A percentile compares a stretch with the other conserved stretches of the same genome.
Conservation (phyloP, 1,140 invertebrate species). For the Neodiprion virginianus region DNA sequence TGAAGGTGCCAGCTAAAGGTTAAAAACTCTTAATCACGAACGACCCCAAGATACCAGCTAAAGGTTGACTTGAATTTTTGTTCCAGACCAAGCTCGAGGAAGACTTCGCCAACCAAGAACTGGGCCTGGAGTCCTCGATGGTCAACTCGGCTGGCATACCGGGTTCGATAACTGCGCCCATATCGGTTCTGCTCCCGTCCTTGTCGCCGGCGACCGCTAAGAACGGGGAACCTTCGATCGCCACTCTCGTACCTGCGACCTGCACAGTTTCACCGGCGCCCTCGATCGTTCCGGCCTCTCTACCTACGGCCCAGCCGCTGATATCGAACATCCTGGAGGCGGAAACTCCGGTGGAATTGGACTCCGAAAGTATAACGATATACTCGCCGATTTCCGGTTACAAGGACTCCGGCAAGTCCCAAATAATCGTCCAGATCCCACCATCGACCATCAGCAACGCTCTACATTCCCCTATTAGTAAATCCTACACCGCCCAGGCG, state of each 20-base stretch:
- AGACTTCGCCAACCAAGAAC: constrained; percentile 55
- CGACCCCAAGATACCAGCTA: too few species aligned
- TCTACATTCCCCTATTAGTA: constrained; percentile 29
- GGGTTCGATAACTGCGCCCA: constrained; percentile 45
- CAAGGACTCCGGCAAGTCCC: constrained; percentile 44
- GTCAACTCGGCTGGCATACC: constrained; percentile 22
- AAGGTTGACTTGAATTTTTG: constrained; percentile 30
- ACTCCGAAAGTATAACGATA: constrained; percentile 39
- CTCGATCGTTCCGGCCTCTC: background rate
- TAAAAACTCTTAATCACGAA: too few species aligned
- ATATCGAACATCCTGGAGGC: constrained; percentile 34
- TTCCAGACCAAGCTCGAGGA: constrained; percentile 58
- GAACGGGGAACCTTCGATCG: constrained; percentile 30
- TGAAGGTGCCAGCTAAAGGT: too few species aligned
- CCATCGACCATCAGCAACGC: constrained; percentile 37
- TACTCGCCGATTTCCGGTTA: constrained; percentile 43
- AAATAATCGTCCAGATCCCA: constrained; percentile 44
- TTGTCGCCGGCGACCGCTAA: constrained; percentile 46
- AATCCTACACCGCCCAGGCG: constrained; percentile 35
- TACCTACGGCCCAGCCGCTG: constrained; percentile 1
- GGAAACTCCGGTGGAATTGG: constrained; percentile 45
- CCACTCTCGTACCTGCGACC: constrained; percentile 39
- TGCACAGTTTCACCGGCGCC: constrained; percentile 25
- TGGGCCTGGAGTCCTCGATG: constrained; percentile 43
- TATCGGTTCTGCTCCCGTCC: constrained; percentile 52